phyloP scores from a whole-genome alignment of 2,797 vertebrate species.

The Molossus molossus region DNA sequence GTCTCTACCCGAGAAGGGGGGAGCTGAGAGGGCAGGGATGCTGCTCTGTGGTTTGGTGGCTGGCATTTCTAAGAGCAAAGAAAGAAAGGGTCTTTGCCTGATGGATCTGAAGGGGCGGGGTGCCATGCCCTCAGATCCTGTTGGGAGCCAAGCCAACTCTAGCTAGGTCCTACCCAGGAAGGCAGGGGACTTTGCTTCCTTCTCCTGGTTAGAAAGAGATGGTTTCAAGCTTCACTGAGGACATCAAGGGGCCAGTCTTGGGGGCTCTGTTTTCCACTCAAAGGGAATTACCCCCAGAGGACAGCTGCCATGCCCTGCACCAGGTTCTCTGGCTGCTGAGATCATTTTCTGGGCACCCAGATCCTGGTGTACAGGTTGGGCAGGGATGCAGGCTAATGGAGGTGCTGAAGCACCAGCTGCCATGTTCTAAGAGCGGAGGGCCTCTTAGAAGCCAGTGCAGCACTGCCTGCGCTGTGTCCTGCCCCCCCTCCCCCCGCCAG shows the following conservation, averaged over 20 bases:
- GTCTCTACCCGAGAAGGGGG: neutral
- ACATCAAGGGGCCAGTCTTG: neutral
- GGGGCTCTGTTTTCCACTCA: neutral
- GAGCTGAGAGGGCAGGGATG: too few relatives aligned
- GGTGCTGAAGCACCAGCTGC: neutral
- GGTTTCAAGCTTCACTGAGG: neutral
- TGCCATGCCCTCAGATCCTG: neutral
- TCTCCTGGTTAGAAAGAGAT: neutral
- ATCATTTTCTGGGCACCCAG: neutral
- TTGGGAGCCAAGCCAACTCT: rapidly evolving
- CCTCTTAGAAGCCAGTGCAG: neutral
- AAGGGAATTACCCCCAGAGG: neutral
- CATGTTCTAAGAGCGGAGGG: neutral
- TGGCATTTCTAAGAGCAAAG: neutral
- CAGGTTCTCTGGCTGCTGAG: neutral
- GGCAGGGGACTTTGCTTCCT: neutral
- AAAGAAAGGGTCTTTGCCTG: neutral
- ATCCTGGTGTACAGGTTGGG: neutral
- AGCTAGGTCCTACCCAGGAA: neutral
- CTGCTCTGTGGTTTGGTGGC: neutral
- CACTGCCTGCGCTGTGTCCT: neutral
- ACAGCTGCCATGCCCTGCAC: neutral
- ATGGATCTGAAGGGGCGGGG: neutral
- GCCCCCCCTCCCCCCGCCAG: neutral
- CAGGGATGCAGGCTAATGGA: neutral